phyloP scores from a whole-genome alignment of 2,888 invertebrate species.

The Bugula neritina region DNA sequence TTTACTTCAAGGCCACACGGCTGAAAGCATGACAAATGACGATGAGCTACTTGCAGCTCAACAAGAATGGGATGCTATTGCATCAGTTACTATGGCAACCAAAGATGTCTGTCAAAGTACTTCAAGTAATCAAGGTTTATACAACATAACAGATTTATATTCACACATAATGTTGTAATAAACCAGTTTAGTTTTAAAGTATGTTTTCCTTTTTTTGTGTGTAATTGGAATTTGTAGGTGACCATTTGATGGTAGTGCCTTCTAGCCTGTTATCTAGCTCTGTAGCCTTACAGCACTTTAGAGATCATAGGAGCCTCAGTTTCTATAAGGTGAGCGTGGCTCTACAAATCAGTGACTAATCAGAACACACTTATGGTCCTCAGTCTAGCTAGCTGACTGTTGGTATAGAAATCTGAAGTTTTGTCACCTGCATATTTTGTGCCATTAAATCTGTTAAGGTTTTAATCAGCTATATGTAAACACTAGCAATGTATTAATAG shows the following conservation, averaged over 20 bases:
- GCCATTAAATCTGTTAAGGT: too few species aligned
- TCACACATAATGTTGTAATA: background rate
- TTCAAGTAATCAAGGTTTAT: background rate
- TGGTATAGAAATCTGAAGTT: too few species aligned
- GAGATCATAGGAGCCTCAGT: background rate
- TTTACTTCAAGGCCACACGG: too few species aligned
- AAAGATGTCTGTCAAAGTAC: background rate
- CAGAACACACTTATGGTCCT: too few species aligned
- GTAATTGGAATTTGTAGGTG: too few species aligned
- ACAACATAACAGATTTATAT: background rate
- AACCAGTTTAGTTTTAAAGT: too few species aligned
- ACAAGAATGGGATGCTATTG: slow-evolving; percentile 7
- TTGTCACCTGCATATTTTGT: background rate
- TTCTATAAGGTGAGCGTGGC: background rate
- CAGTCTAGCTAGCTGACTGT: too few species aligned
- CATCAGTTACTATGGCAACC: background rate
- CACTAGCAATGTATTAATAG: too few species aligned
- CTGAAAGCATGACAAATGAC: background rate
- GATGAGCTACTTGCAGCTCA: slow-evolving; percentile 4
- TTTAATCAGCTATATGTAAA: too few species aligned
- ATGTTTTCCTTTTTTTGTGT: too few species aligned
- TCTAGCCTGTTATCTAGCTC: background rate
- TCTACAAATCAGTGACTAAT: too few species aligned
- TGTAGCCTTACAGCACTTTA: background rate
- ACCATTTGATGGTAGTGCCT: background rate